phyloP scores from a whole-genome alignment of 2,113 vertebrate species.

The Pristiophorus japonicus region DNA sequence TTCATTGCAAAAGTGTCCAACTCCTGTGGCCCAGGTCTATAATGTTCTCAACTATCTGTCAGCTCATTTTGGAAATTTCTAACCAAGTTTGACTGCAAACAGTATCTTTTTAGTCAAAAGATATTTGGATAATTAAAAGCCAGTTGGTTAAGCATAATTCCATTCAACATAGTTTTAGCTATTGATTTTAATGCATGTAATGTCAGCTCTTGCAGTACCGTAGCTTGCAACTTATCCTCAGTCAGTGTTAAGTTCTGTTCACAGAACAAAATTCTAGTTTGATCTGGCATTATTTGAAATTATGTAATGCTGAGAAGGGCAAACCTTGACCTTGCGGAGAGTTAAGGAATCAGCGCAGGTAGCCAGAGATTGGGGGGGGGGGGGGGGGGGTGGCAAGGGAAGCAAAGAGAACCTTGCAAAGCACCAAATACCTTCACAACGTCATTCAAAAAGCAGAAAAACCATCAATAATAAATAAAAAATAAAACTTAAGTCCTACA shows the following conservation, averaged over 20 bases:
- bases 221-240: neutral
- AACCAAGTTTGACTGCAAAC: neutral
- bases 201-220: neutral
- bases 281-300: neutral
- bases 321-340: neutral
- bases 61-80: neutral
- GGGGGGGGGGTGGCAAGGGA: too few species aligned
- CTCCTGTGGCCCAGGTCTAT: neutral
- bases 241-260: neutral
- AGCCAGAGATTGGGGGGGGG: too few species aligned
- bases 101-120: neutral
- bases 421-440: too few species aligned
- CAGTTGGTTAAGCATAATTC: neutral
- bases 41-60: neutral
- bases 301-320: neutral
- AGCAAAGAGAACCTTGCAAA: too few species aligned
- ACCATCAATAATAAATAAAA: too few species aligned
- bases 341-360: too few species aligned
- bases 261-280: neutral
- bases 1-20: neutral
- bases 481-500: too few species aligned
- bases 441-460: too few species aligned
- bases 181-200: neutral
- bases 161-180: neutral
- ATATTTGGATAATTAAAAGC: neutral